Conservation (phyloP, 2,113 vertebrate species). For the Motacilla alba region DNA sequence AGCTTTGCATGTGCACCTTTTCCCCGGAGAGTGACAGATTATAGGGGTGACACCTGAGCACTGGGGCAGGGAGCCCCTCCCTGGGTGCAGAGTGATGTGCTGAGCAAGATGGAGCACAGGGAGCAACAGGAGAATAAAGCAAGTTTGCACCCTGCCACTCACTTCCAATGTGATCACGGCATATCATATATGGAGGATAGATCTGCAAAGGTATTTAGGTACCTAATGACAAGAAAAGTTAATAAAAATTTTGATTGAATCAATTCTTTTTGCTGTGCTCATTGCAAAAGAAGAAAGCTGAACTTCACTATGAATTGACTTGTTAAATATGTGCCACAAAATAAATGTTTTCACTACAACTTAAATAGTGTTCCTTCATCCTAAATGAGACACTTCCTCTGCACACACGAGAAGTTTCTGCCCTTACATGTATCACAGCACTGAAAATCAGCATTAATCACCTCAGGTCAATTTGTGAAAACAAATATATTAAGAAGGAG, state of each 20-base stretch:
- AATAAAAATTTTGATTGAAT: not conserved
- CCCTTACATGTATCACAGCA: not conserved
- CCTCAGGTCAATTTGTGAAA: slow-evolving; percentile 40
- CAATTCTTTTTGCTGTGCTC: not conserved
- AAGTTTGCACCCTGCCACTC: not conserved
- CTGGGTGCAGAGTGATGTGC: not conserved
- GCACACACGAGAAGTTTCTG: not conserved
- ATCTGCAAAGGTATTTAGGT: not conserved
- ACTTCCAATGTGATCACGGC: not conserved
- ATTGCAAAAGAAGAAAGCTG: not conserved
- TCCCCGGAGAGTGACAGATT: not conserved
- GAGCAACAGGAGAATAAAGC: not conserved
- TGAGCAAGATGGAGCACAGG: not conserved
- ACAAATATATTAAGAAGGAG: slow-evolving; percentile 31
- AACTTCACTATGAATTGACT: not conserved
- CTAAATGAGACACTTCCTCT: slow-evolving; percentile 9
- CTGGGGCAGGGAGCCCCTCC: not conserved
- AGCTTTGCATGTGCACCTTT: not conserved
- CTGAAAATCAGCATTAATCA: slow-evolving; percentile 41
- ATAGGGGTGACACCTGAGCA: not conserved
- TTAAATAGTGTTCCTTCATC: not conserved
- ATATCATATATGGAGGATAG: rapidly evolving
- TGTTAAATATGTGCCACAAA: not conserved
- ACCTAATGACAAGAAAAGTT: not conserved
- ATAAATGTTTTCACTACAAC: not conserved